phyloP scores from a whole-genome alignment of 2,888 invertebrate species.

The Protonemura montana region DNA sequence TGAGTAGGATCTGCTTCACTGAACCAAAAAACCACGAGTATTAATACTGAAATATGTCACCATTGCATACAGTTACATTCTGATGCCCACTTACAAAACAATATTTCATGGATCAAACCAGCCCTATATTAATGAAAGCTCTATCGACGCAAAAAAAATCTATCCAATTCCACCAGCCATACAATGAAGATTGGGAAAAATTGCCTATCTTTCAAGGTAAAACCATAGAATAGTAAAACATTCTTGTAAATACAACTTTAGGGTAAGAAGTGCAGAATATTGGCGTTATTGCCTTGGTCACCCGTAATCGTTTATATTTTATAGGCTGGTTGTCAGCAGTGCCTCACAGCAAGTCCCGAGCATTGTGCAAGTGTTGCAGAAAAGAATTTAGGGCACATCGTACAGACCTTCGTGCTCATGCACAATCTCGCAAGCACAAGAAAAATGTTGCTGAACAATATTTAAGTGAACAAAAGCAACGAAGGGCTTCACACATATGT shows the following conservation, averaged over 20 bases:
- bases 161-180: conserved; percentile 30
- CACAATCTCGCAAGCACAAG: conserved; percentile 44
- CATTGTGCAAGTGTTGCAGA: conserved; percentile 44
- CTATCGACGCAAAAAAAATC: not conserved
- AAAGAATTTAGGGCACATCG: conserved; percentile 46
- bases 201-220: conserved; percentile 42
- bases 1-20: too few species aligned
- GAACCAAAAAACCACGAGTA: too few species aligned
- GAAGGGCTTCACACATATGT: not conserved
- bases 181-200: conserved; percentile 43
- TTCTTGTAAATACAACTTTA: too few species aligned
- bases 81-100: too few species aligned
- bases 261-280: not conserved
- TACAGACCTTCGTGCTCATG: conserved; percentile 45
- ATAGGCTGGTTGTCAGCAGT: conserved; percentile 44
- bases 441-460: conserved; percentile 25
- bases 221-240: too few species aligned
- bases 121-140: not conserved
- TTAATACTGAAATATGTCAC: too few species aligned
- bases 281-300: not conserved
- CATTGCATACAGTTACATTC: too few species aligned
- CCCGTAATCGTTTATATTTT: not conserved
- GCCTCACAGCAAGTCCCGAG: conserved; percentile 37
- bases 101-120: too few species aligned
- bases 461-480: not conserved